Evolutionary conservation across 2,797 vertebrate genomes (phyloP).

Genomic region (Enteromius radiatus): DNA sequence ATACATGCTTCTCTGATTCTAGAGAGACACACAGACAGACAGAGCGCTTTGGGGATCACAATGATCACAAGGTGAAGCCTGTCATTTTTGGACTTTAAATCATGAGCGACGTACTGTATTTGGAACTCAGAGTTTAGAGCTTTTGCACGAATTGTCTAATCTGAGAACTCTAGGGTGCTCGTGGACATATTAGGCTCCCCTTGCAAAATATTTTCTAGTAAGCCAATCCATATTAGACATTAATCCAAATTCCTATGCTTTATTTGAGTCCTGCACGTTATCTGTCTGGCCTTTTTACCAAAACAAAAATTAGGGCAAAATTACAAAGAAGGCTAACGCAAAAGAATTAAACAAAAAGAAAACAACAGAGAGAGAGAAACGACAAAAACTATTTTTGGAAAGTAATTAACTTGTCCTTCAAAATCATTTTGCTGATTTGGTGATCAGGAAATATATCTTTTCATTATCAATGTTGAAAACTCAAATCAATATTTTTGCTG

Average conservation of each 20-base stretch:
- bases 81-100: neutral
- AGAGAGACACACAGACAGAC: too few relatives aligned
- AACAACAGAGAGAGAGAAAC: too few relatives aligned
- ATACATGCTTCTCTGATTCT: conserved; percentile 24
- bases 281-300: neutral
- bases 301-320: neutral
- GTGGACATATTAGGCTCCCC: neutral
- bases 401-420: too few relatives aligned
- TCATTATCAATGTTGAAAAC: too few relatives aligned
- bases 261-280: neutral
- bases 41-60: neutral
- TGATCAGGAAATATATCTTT: neutral
- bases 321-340: neutral
- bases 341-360: too few relatives aligned
- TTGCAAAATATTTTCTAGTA: neutral
- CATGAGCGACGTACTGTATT: neutral
- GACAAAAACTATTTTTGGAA: too few relatives aligned
- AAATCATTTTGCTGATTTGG: too few relatives aligned
- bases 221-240: neutral
- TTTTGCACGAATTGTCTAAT: neutral
- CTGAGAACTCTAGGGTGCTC: neutral
- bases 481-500: too few relatives aligned
- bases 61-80: neutral
- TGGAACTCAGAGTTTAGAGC: neutral
- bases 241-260: neutral